phyloP scores from a whole-genome alignment of 1,140 invertebrate species.

The Drosophila erecta region DNA sequence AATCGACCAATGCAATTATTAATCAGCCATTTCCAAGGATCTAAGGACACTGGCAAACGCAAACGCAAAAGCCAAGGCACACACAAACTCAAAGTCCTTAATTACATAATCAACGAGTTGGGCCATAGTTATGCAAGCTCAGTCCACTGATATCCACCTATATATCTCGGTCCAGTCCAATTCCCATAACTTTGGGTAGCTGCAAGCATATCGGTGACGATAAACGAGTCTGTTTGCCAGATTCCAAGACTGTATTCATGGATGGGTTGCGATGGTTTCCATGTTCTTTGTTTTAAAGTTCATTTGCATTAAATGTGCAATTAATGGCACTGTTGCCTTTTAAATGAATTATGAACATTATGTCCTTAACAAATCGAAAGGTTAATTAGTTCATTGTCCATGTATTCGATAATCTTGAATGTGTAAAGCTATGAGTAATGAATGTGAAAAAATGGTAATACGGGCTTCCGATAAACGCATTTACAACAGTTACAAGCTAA shows the following conservation, averaged over 20 bases:
- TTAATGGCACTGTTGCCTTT: background rate
- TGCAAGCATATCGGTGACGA: background rate
- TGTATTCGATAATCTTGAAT: background rate
- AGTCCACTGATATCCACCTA: background rate
- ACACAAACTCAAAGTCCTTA: background rate
- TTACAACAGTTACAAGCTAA: too few species aligned
- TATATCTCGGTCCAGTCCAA: background rate
- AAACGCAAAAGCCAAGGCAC: background rate
- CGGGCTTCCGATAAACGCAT: too few species aligned
- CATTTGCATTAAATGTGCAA: too few species aligned
- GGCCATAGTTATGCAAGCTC: slow-evolving; percentile 19
- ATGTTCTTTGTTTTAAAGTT: background rate
- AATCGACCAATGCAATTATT: slow-evolving; percentile 47
- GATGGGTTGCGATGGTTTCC: too few species aligned
- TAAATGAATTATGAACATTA: slow-evolving; percentile 2
- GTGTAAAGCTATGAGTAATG: too few species aligned
- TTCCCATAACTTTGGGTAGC: slow-evolving; percentile 12
- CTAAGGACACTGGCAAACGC: slow-evolving; percentile 3
- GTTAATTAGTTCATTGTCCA: slow-evolving; percentile 1
- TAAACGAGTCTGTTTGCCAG: slow-evolving; percentile 1
- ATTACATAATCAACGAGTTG: slow-evolving; percentile 40
- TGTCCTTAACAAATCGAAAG: background rate
- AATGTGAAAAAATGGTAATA: too few species aligned
- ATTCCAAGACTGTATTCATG: background rate
- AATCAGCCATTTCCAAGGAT: slow-evolving; percentile 46